A percentile compares a stretch with the other conserved stretches of the same genome.
Conservation (phyloP, 1,140 invertebrate genomes). For the Acromyrmex heyeri region DNA sequence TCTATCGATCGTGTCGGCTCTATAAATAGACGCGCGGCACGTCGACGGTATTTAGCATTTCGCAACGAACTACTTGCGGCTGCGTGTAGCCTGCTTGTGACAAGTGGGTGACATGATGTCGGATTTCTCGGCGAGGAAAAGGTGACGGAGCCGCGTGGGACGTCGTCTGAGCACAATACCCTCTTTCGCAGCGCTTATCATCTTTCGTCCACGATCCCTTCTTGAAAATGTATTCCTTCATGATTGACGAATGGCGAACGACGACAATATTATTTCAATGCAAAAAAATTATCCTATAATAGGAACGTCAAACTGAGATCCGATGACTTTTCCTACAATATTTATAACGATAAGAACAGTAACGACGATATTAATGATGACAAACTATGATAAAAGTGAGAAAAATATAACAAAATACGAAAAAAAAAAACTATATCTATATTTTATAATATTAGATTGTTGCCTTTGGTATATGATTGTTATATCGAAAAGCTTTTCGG, state of each 20-base stretch:
- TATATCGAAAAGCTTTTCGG: background rate
- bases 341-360: background rate
- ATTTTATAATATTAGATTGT: background rate
- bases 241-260: background rate
- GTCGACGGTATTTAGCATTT: conserved; percentile 80
- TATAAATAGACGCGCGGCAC: conserved; percentile 79
- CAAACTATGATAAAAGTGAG: background rate
- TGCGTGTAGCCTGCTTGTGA: conserved; percentile 51
- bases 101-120: conserved; percentile 47
- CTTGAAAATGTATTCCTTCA: conserved; percentile 20
- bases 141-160: conserved; percentile 2
- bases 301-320: background rate
- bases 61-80: conserved; percentile 72
- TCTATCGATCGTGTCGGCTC: conserved; percentile 77
- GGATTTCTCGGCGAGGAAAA: conserved; percentile 10
- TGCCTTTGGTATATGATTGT: background rate
- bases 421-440: background rate
- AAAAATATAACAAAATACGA: background rate
- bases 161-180: background rate
- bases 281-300: background rate
- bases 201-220: conserved; percentile 11
- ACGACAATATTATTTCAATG: background rate
- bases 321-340: background rate
- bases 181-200: background rate
- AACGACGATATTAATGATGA: background rate